Conservation (phyloP, 53 echinoderm and acorn worm genomes). For the Paracentrotus lividus region DNA sequence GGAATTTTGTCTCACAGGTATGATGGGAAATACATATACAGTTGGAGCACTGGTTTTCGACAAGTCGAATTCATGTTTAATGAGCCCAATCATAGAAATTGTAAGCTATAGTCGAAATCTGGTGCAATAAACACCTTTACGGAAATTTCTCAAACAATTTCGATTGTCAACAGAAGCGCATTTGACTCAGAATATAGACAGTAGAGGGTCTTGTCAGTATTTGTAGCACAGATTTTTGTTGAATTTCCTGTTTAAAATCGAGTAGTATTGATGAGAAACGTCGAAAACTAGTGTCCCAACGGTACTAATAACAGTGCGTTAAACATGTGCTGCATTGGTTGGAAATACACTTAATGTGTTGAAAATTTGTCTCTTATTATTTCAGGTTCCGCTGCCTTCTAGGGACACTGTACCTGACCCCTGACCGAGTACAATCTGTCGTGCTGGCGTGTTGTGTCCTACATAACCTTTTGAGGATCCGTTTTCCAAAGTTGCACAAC, state of each 20-base stretch:
- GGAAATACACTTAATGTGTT: background rate
- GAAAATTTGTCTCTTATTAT: slow-evolving; percentile 7
- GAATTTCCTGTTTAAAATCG: no score
- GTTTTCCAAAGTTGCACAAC: background rate
- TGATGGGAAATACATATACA: background rate
- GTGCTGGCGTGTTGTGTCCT: slow-evolving; percentile 61
- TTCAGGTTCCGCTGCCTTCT: slow-evolving; percentile 61
- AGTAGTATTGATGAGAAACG: no score
- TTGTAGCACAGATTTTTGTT: no score
- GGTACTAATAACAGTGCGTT: background rate
- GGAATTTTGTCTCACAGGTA: background rate
- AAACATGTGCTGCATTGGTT: background rate
- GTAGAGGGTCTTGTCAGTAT: background rate
- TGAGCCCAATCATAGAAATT: no score
- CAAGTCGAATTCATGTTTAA: no score
- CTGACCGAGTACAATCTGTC: slow-evolving; percentile 30
- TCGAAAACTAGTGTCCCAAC: no score
- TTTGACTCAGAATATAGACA: background rate
- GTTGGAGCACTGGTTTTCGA: background rate
- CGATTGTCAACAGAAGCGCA: no score
- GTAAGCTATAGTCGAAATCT: no score
- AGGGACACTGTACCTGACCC: slow-evolving; percentile 31
- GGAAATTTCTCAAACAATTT: no score
- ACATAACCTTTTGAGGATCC: slow-evolving; percentile 37
- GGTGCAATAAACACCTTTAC: no score